Percentiles rank a stretch among this genome's conserved stretches.
Evolutionary conservation across 2,113 vertebrate species (phyloP).

Genomic region (Lonchura striata): DNA sequence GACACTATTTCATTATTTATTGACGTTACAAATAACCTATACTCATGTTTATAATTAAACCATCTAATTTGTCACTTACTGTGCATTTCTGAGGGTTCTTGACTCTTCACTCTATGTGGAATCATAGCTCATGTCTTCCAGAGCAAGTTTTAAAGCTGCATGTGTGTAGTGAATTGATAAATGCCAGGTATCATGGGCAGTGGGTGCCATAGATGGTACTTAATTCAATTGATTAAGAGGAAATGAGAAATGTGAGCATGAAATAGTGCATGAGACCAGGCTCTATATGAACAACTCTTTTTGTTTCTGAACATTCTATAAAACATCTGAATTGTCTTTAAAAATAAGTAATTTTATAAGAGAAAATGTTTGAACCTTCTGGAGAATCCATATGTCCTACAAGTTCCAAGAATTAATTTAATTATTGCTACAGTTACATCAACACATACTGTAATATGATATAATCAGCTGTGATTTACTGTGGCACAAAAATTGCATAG

Average conservation of each 20-base stretch:
- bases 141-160: not conserved
- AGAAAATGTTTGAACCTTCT: not conserved
- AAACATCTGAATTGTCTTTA: not conserved
- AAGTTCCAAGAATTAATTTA: slow-evolving; percentile 20
- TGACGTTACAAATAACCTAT: slow-evolving; percentile 27
- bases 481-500: slow-evolving; percentile 37
- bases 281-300: not conserved
- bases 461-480: slow-evolving; percentile 38
- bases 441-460: slow-evolving; percentile 25
- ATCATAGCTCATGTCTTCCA: not conserved
- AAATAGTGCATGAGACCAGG: not conserved
- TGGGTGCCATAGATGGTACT: not conserved
- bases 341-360: not conserved
- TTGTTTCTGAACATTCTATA: not conserved
- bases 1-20: slow-evolving; percentile 10
- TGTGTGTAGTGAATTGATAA: not conserved
- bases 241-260: not conserved
- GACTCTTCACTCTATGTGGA: not conserved
- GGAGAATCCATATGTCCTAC: not conserved
- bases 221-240: not conserved
- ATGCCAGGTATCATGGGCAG: not conserved
- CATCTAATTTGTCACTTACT: slow-evolving; percentile 23
- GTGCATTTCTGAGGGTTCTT: not conserved
- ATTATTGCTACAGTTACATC: slow-evolving; percentile 45
- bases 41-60: slow-evolving; percentile 21